Evolutionary conservation across 2,113 vertebrate species (phyloP).

Genomic region (Hypanus sabinus): DNA sequence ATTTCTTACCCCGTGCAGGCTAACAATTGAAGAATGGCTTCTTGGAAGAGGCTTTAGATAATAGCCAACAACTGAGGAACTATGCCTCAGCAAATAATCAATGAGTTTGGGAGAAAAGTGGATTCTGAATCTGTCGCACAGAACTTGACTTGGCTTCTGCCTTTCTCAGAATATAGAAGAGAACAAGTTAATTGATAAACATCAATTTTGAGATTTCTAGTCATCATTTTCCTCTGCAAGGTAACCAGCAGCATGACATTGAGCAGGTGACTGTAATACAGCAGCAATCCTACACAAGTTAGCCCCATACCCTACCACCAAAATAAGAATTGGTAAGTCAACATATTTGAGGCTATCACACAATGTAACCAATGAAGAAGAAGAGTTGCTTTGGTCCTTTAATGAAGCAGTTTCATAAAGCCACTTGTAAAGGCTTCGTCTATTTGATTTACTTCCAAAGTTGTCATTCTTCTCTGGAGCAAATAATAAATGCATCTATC

Average conservation of each 20-base stretch:
- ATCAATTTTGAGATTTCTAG: neutral
- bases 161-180: neutral
- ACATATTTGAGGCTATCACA: neutral
- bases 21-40: neutral
- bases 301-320: neutral
- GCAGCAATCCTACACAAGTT: neutral
- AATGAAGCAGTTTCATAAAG: neutral
- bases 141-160: neutral
- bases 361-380: conserved; percentile 1
- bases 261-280: neutral
- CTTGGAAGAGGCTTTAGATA: neutral
- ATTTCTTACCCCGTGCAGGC: neutral
- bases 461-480: neutral
- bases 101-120: neutral
- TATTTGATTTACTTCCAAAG: neutral
- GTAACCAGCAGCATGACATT: neutral
- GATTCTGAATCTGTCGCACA: neutral
- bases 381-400: neutral
- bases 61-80: neutral
- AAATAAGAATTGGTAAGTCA: neutral
- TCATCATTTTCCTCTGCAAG: neutral
- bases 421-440: neutral
- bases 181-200: neutral
- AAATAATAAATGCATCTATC: neutral
- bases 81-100: neutral